Evolutionary conservation across 2,888 invertebrate species (phyloP), one percentile per base, ranked within the genome.

Genomic region (Apotomis capreana): DNA sequence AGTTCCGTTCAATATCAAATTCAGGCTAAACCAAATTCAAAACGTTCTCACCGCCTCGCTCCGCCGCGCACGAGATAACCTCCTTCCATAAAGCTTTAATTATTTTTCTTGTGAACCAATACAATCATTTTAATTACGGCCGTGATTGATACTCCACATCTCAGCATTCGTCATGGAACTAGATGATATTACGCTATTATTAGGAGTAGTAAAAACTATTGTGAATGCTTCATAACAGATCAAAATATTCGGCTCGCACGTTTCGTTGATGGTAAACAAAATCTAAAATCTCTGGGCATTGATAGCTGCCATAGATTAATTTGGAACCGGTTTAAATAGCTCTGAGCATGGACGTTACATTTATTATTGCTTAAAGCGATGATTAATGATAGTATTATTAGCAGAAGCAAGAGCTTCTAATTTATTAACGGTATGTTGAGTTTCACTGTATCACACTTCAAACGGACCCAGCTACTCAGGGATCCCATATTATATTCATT

Each of bases 11-110:
- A 84, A 86, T 87, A 89, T 90, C 89, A 88, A 89, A 90, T 89
- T 86, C 87, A 90, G 88, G 88, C 86, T 87, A 88, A 82, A 86
- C 85, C 81, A 85, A 87, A 87, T 86, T 86, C 81, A 74, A 89
- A 88, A 87, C 82, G 89, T 93, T 93, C 93, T 90, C 92, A 93
- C 87, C 89, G 93, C 87, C 85, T 82, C 89, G 92, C 88, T 89
- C 83, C 87, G 89, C 82, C 84, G 90, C 84, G 80, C 81, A 77
- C 84, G 85, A 89, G 90, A 83, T 88, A 86, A 84, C 85, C 82
- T 87, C 26, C 88, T 83, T 81, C 80, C 80, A 82, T 85, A 86
- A 84, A 82, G 85, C 85, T 84, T 87, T 90, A 89, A 92, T 92
- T 91, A 90, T 91, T 89, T 89, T 85, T 86, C 86, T 88, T 84